Evolutionary conservation across 2,113 vertebrate species (phyloP).

Genomic region (Piprites chloris): DNA sequence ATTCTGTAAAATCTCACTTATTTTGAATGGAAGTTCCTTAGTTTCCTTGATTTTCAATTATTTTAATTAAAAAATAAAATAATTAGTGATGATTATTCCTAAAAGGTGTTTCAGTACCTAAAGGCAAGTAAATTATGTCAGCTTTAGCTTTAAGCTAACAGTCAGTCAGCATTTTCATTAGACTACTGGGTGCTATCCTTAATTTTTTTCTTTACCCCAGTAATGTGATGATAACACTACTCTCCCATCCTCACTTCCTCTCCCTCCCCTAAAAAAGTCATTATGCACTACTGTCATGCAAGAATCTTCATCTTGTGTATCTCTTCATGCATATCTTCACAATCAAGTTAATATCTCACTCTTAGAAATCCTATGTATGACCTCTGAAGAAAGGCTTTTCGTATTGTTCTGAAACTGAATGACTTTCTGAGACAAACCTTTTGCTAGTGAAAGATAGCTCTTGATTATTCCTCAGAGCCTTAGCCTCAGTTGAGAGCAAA

Average conservation of each 20-base stretch:
- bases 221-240: not conserved
- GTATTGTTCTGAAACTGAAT: not conserved
- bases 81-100: not conserved
- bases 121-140: not conserved
- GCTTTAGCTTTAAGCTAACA: not conserved
- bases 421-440: not conserved
- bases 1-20: not conserved
- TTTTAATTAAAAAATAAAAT: not conserved
- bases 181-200: not conserved
- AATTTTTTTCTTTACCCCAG: not conserved
- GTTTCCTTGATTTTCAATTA: not conserved
- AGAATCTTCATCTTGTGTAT: not conserved
- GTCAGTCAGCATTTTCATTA: not conserved
- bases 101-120: not conserved
- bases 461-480: not conserved
- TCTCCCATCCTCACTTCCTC: not conserved
- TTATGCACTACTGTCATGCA: not conserved
- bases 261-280: not conserved
- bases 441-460: not conserved
- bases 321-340: not conserved
- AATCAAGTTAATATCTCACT: not conserved
- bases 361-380: not conserved
- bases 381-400: not conserved
- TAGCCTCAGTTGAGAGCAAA: not conserved
- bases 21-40: not conserved